These are phyloP conservation scores for Anorthoa munda DNA, from an alignment of 2,888 invertebrate genomes.

Conservation along the genomic window DNA sequence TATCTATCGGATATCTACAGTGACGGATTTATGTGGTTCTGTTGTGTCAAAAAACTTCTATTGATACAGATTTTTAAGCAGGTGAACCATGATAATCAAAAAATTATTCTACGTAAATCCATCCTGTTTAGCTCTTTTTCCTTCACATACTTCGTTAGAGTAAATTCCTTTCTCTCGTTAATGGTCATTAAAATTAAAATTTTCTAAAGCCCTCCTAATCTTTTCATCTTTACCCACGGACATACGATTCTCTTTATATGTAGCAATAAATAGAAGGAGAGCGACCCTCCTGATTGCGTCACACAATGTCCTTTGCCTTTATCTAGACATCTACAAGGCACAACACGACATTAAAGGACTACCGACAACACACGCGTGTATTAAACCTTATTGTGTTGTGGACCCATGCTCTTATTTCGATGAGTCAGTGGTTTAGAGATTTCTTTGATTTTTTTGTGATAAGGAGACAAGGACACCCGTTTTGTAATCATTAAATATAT, in stretches of 20 bases:
- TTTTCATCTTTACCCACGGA: constrained; percentile 50
- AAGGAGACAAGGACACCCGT: neutral
- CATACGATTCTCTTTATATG: constrained; percentile 39
- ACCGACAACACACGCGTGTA: constrained; percentile 78
- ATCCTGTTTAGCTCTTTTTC: neutral
- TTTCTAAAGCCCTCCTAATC: constrained; percentile 40
- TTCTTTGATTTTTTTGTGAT: constrained; percentile 21
- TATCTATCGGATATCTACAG: no score
- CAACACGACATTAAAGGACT: constrained; percentile 81
- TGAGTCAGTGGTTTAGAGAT: constrained; percentile 41
- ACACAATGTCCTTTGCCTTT: constrained; percentile 71
- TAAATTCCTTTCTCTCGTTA: constrained; percentile 23
- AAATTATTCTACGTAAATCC: neutral
- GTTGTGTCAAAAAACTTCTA: neutral
- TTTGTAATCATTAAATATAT: neutral
- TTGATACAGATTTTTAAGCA: neutral
- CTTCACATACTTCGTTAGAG: neutral
- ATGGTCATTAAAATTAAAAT: constrained; percentile 52
- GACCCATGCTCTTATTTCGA: constrained; percentile 54
- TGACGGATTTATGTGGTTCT: no score
- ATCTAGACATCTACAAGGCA: constrained; percentile 85
- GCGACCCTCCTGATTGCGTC: constrained; percentile 68
- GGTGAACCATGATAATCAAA: neutral
- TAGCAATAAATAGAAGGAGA: constrained; percentile 70
- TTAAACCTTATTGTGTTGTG: constrained; percentile 68